phyloP scores from a whole-genome alignment of 2,797 vertebrate genomes.

The Microcaecilia unicolor region DNA sequence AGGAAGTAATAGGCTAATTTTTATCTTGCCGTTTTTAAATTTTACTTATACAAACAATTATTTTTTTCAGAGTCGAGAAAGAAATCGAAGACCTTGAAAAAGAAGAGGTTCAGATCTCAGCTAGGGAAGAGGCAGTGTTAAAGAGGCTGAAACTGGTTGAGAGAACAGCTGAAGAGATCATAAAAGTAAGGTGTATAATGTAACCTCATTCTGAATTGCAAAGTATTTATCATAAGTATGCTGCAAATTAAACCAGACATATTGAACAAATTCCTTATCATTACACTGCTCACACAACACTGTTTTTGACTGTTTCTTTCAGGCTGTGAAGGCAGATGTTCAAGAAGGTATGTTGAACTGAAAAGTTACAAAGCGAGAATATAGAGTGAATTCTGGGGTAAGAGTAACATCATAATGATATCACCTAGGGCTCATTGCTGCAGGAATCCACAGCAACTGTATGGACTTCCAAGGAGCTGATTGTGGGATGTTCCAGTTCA shows the following conservation, averaged over 20 bases:
- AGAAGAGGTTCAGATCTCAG: constrained; percentile 75
- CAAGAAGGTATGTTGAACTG: constrained; percentile 62
- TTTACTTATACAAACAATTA: neutral
- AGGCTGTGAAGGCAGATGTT: constrained; percentile 73
- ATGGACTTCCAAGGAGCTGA: too few relatives aligned
- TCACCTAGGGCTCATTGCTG: too few relatives aligned
- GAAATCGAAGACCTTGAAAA: constrained; percentile 78
- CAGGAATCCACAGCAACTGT: too few relatives aligned
- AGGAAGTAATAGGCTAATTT: too few relatives aligned
- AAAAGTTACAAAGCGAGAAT: constrained; percentile 12
- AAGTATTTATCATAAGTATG: neutral
- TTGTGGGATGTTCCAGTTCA: too few relatives aligned
- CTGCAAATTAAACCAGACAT: neutral
- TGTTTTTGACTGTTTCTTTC: constrained; percentile 41
- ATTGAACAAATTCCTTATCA: constrained; percentile 13
- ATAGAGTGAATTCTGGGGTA: too few relatives aligned
- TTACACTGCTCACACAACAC: constrained; percentile 10
- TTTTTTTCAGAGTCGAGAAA: constrained; percentile 70
- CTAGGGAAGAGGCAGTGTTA: constrained; percentile 74
- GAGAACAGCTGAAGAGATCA: constrained; percentile 82
- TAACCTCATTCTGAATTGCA: neutral
- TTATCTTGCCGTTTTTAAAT: neutral
- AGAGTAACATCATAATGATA: too few relatives aligned
- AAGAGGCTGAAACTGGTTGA: constrained; percentile 83
- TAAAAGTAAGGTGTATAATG: constrained; percentile 69